A percentile compares a stretch with the other conserved stretches of the same genome.
Evolutionary conservation across 1,140 invertebrate species (phyloP).

Genomic region (Campoletis sonorensis): DNA sequence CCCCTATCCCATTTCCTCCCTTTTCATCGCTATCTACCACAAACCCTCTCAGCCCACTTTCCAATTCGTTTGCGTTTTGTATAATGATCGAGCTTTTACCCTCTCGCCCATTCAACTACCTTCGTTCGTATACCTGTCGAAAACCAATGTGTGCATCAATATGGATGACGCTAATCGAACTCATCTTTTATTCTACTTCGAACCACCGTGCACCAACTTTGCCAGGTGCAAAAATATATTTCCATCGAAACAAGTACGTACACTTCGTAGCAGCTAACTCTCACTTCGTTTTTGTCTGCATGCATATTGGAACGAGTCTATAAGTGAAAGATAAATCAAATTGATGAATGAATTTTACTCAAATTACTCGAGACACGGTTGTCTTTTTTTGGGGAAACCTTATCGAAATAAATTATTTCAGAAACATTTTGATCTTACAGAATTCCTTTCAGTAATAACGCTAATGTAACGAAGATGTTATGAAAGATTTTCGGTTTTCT

Average conservation of each 20-base stretch:
- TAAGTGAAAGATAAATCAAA: too few species aligned
- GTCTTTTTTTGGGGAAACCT: too few species aligned
- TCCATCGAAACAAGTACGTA: background rate
- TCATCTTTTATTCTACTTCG: background rate
- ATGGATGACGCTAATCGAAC: background rate
- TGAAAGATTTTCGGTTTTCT: too few species aligned
- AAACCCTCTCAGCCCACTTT: background rate
- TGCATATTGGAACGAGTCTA: too few species aligned
- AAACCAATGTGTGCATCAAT: constrained; percentile 1
- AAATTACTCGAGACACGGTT: too few species aligned
- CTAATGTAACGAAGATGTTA: background rate
- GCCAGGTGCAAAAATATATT: background rate
- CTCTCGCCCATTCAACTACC: background rate
- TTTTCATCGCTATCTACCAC: background rate
- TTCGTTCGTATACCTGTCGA: background rate
- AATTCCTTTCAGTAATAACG: too few species aligned
- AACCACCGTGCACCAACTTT: background rate
- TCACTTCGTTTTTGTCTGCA: background rate
- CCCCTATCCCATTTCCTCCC: too few species aligned
- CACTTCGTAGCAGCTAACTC: background rate
- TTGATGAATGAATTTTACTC: too few species aligned
- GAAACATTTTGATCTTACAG: too few species aligned
- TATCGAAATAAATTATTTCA: too few species aligned
- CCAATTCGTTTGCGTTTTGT: constrained; percentile 3
- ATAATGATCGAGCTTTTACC: constrained; percentile 3